phyloP scores from a whole-genome alignment of 2,113 vertebrate species.

The Boleophthalmus pectinirostris region DNA sequence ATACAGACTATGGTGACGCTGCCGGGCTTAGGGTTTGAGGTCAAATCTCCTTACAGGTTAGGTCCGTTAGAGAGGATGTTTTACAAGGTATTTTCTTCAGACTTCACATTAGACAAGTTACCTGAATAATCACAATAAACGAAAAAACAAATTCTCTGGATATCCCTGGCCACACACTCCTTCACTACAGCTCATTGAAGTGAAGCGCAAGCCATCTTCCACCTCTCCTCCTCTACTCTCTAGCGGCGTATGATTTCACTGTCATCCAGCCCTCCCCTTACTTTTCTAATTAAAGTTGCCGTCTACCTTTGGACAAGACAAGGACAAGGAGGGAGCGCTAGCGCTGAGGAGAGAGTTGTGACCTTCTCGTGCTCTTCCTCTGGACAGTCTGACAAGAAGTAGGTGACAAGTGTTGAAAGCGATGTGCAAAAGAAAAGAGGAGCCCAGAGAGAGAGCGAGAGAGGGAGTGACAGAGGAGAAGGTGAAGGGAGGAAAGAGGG shows the following conservation, averaged over 20 bases:
- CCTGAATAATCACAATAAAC: not conserved
- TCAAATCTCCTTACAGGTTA: no score
- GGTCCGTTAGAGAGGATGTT: no score
- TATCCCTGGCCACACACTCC: slow-evolving; percentile 9
- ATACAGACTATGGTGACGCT: no score
- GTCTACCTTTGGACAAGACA: slow-evolving; percentile 43
- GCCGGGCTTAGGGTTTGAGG: no score
- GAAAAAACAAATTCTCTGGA: not conserved
- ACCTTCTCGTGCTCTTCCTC: slow-evolving; percentile 58
- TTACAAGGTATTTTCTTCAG: no score
- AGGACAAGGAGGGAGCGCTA: slow-evolving; percentile 54
- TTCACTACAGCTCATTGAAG: slow-evolving; percentile 28
- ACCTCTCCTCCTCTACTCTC: slow-evolving; percentile 5
- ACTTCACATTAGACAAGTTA: not conserved
- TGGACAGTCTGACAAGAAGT: slow-evolving; percentile 65
- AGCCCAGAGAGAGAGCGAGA: slow-evolving; percentile 4
- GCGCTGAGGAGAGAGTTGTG: slow-evolving; percentile 44
- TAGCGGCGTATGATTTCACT: slow-evolving; percentile 11
- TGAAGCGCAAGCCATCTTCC: slow-evolving; percentile 27
- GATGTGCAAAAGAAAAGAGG: slow-evolving; percentile 50
- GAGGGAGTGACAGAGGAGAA: slow-evolving; percentile 17
- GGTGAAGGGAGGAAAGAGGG: slow-evolving; percentile 35
- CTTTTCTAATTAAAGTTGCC: slow-evolving; percentile 55
- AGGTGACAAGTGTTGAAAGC: slow-evolving; percentile 73
- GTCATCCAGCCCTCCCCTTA: slow-evolving; percentile 5